phyloP scores from a whole-genome alignment of 2,797 vertebrate species.

The Phalloptychus januarius region DNA sequence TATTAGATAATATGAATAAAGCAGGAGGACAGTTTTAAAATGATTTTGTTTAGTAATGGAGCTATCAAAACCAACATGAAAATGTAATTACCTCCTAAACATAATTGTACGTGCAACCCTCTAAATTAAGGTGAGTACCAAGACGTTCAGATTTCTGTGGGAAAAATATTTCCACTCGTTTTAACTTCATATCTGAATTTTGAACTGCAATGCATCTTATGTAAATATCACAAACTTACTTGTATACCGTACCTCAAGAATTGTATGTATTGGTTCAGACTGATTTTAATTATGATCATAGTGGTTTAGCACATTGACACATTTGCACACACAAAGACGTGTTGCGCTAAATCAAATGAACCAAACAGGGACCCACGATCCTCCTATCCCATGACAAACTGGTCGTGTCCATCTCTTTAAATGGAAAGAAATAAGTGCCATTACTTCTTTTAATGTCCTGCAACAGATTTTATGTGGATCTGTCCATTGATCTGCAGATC shows the following conservation, averaged over 20 bases:
- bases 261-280: neutral
- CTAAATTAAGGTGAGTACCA: neutral
- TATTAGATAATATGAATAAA: neutral
- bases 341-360: neutral
- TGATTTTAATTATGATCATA: neutral
- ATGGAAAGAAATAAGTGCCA: no score
- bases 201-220: neutral
- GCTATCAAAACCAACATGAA: neutral
- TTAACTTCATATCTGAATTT: neutral
- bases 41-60: neutral
- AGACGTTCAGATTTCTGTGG: neutral
- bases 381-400: neutral
- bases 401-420: neutral
- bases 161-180: neutral
- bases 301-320: neutral
- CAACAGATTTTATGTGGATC: neutral
- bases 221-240: neutral
- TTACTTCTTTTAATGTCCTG: neutral
- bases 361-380: neutral
- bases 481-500: neutral
- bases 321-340: neutral
- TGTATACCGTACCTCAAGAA: neutral
- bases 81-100: neutral
- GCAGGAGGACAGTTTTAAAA: neutral
- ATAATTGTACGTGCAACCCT: neutral